Evolutionary conservation across 2,888 invertebrate species (phyloP).

Genomic region (Neoascia interrupta): DNA sequence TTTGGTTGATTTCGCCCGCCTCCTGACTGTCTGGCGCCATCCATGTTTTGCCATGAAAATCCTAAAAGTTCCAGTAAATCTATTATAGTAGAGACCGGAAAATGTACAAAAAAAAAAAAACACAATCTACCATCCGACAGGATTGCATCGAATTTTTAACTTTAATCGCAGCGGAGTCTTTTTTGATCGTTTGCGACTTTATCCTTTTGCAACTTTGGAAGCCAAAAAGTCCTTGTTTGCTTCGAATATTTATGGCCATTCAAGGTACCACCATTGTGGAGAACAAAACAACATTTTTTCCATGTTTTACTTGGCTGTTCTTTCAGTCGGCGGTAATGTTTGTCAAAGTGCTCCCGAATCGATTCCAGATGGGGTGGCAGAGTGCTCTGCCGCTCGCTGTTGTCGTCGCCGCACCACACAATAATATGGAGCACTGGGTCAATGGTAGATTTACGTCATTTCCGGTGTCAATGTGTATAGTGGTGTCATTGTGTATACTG

Average conservation of each 20-base stretch:
- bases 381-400: conserved; percentile 10
- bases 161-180: conserved; percentile 32
- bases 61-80: conserved; percentile 5
- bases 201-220: not conserved
- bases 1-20: conserved; percentile 60
- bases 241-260: conserved; percentile 37
- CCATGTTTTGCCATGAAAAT: conserved; percentile 43
- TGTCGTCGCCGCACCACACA: conserved; percentile 2
- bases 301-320: conserved; percentile 41
- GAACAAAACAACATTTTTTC: conserved; percentile 15
- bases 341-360: conserved; percentile 38
- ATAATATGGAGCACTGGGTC: conserved; percentile 61
- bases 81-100: not conserved
- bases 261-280: too few species aligned
- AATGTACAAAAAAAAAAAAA: conserved; percentile 7
- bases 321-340: conserved; percentile 19
- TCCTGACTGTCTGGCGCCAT: conserved; percentile 68
- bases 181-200: not conserved
- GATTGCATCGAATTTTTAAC: conserved; percentile 55
- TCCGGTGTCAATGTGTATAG: not conserved
- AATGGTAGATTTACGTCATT: conserved; percentile 53
- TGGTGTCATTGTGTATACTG: not conserved
- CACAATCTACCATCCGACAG: not conserved
- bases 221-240: conserved; percentile 34
- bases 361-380: conserved; percentile 31